Evolutionary conservation across 2,113 vertebrate species (phyloP).

Genomic region (Bubo scandiacus): DNA sequence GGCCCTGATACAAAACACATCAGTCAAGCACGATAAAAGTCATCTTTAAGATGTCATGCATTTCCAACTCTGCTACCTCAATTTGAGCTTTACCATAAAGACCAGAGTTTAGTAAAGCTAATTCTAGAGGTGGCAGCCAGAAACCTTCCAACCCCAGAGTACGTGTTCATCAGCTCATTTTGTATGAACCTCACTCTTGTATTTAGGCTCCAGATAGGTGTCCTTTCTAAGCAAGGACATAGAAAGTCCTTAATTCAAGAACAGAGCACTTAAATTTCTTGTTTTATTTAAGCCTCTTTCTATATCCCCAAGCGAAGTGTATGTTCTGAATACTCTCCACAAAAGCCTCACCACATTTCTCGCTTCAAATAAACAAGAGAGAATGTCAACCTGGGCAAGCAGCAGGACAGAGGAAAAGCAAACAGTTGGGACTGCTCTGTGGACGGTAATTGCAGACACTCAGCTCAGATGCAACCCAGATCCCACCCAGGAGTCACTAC

Average conservation of each 20-base stretch:
- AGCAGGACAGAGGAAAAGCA: background rate
- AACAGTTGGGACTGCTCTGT: background rate
- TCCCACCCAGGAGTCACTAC: background rate
- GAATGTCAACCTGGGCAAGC: background rate
- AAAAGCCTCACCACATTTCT: background rate
- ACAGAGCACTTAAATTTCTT: background rate
- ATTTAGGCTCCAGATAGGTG: background rate
- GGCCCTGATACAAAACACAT: background rate
- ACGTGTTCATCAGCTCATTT: background rate
- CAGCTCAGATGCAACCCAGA: background rate
- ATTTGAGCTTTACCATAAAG: background rate
- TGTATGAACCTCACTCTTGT: background rate
- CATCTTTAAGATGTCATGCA: background rate
- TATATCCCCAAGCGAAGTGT: background rate
- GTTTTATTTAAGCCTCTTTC: background rate
- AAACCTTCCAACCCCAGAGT: background rate
- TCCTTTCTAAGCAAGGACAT: background rate
- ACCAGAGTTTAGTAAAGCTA: background rate
- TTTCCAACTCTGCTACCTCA: background rate
- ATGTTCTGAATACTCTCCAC: background rate
- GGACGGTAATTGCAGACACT: background rate
- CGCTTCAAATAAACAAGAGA: background rate
- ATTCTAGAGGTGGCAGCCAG: background rate
- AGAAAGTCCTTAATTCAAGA: background rate
- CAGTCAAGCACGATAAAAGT: rapidly evolving